Percentiles rank a stretch among this genome's conserved stretches.
phyloP scores from a whole-genome alignment of 2,113 vertebrate genomes.

The Semnornis frantzii region DNA sequence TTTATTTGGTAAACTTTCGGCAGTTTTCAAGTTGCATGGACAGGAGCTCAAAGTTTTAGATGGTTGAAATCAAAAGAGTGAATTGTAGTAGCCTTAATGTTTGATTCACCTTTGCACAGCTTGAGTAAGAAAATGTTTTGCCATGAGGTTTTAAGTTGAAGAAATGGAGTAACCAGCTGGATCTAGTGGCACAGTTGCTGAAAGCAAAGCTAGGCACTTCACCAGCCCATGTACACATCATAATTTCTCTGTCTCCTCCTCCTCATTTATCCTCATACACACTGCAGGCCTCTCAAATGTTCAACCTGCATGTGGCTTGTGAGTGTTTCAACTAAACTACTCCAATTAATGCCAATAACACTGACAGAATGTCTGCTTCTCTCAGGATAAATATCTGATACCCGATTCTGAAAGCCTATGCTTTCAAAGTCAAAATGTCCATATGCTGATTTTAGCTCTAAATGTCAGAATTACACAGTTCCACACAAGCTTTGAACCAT shows the following conservation, averaged over 20 bases:
- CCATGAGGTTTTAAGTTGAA: neutral
- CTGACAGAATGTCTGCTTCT: neutral
- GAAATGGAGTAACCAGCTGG: neutral
- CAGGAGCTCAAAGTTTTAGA: neutral
- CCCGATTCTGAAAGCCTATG: neutral
- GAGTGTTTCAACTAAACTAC: neutral
- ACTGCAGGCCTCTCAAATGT: neutral
- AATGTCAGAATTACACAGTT: neutral
- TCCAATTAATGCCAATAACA: neutral
- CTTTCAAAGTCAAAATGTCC: neutral
- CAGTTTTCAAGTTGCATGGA: neutral
- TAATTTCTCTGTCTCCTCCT: neutral
- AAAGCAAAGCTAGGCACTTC: neutral
- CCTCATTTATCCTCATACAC: neutral
- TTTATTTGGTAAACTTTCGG: neutral
- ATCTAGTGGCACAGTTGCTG: neutral
- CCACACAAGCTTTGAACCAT: neutral
- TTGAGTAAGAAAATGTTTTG: neutral
- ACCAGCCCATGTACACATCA: neutral
- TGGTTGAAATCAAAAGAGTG: neutral
- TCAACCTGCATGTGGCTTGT: neutral
- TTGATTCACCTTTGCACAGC: neutral
- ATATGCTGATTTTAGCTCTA: neutral
- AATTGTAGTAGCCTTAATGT: neutral
- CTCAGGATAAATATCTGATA: neutral